These are phyloP conservation scores for Cephus rjabovi DNA, from an alignment of 2,888 invertebrate genomes.

Conservation along the genomic window DNA sequence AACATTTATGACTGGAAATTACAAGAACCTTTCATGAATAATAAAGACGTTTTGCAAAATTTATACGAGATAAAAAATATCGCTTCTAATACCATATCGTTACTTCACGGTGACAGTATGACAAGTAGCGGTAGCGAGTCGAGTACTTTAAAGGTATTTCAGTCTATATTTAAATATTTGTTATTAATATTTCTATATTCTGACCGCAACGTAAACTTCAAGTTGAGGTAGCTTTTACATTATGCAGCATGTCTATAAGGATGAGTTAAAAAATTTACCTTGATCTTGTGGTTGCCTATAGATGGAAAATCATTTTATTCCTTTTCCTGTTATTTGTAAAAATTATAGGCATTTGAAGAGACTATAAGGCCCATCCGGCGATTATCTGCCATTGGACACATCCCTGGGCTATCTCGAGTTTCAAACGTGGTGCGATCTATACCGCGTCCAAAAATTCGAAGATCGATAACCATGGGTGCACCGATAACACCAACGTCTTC, in stretches of 20 bases:
- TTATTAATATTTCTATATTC: not conserved
- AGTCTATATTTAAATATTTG: not conserved
- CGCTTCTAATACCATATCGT: not conserved
- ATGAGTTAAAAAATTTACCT: slow-evolving; percentile 6
- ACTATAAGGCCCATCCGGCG: slow-evolving; percentile 30
- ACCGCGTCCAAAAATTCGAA: slow-evolving; percentile 6
- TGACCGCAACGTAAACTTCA: not conserved
- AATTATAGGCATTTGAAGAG: slow-evolving; percentile 28
- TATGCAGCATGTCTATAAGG: too few relatives aligned
- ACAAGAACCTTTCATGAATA: not conserved
- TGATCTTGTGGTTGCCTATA: slow-evolving; percentile 10
- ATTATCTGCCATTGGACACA: slow-evolving; percentile 29
- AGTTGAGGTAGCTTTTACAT: too few relatives aligned
- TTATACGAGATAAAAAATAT: not conserved
- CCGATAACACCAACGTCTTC: not conserved
- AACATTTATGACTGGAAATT: not conserved
- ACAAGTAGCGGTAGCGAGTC: not conserved
- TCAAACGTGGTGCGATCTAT: slow-evolving; percentile 17
- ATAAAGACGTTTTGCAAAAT: not conserved
- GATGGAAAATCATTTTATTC: not conserved
- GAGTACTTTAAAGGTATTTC: not conserved
- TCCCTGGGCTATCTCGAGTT: slow-evolving; percentile 19
- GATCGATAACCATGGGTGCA: not conserved
- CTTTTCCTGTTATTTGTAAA: not conserved
- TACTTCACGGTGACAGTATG: not conserved